Evolutionary conservation across 2,113 vertebrate genomes (phyloP), one percentile per base, ranked within the genome.

Genomic region (Phylloscopus whistleri): DNA sequence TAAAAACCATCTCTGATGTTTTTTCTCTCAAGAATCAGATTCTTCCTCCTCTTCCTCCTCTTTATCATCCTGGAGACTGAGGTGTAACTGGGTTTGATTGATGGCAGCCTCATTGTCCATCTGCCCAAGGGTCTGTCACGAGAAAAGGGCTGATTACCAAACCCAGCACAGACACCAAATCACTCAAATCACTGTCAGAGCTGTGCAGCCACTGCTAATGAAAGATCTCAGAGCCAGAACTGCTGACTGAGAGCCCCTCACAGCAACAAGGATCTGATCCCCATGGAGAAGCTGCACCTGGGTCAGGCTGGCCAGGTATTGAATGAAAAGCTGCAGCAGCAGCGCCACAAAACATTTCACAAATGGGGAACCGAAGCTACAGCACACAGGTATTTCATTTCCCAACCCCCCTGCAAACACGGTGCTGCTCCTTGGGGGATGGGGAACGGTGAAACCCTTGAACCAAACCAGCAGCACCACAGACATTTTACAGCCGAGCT

Each of bases 31-130:
- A 44, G 97, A 98, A 89, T 98, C 98, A 0, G 97, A 98, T 48
- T 81, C 78, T 72, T 98, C 97, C 13, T 98, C 98, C 8, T 98
- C 98, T 3, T 98, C 98, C 2, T 98, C 98, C 2, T 96, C 94
- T 66, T 97, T 91, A 7, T 96, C 95, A 60, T 95, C 72, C 31
- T 94, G 95, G 46, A 97, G 97, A 60, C 96, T 90, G 24, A 98
- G 76, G 85, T 98, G 98, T 87, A 98, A 79, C 46, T 98, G 76
- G 1, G 98, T 98, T 86, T 98, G 98, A 84, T 98, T 98, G 96
- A 98, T 98, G 10, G 97, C 97, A 33, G 94, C 95, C 97, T 98
- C 98, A 7, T 98, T 97, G 96, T 98, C 98, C 89, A 98, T 98
- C 74, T 98, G 97, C 81, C 95, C 91, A 6, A 96, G 87, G 24